Evolutionary conservation across 2,888 invertebrate species (phyloP).

Genomic region (Petrolisthes cinctipes): DNA sequence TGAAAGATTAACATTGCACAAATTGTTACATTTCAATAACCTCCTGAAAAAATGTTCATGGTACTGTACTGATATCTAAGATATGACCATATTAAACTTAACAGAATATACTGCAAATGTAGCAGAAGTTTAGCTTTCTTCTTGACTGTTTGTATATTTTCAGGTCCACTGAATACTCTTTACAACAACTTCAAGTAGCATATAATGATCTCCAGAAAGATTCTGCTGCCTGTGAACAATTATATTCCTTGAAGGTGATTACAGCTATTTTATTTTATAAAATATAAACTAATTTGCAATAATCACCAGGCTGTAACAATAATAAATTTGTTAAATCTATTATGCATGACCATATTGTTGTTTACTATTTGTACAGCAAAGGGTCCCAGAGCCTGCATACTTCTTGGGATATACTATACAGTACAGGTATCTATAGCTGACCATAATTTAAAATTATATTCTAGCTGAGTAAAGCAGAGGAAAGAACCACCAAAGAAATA

Average conservation of each 20-base stretch:
- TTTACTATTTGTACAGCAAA: background rate
- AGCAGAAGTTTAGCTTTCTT: too few species aligned
- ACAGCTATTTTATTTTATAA: background rate
- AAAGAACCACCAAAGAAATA: background rate
- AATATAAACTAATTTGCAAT: background rate
- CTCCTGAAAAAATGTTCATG: too few species aligned
- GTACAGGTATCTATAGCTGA: background rate
- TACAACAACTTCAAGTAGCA: slow-evolving; percentile 15
- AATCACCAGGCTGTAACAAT: too few species aligned
- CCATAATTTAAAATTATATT: too few species aligned
- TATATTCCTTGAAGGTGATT: slow-evolving; percentile 12
- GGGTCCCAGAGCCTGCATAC: background rate
- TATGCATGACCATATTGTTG: too few species aligned
- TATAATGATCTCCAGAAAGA: slow-evolving; percentile 23
- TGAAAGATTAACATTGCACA: too few species aligned
- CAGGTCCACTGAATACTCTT: slow-evolving; percentile 42
- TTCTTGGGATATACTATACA: background rate
- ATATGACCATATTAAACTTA: too few species aligned
- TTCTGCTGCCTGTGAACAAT: slow-evolving; percentile 8
- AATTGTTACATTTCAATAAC: too few species aligned
- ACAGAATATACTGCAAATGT: too few species aligned
- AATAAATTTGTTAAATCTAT: background rate
- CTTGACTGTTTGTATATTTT: background rate
- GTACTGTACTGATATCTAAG: too few species aligned
- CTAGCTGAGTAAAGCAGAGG: slow-evolving; percentile 21